Base-by-base conservation (phyloP, 2,113 vertebrate genomes). In the Cynopterus brachyotis region DNA sequence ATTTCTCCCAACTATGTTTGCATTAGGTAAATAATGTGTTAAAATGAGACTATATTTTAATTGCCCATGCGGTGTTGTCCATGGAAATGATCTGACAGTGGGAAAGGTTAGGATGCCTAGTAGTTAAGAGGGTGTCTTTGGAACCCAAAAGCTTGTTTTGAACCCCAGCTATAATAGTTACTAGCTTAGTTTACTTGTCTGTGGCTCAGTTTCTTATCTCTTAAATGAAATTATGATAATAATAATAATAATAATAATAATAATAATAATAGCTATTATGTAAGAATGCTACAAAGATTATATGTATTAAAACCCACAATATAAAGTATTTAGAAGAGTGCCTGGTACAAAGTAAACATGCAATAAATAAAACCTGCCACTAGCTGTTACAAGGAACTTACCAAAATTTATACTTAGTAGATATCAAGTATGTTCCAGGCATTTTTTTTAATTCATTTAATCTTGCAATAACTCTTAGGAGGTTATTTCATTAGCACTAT, bases 371-470 rank as follows among this genome's bases (percentile, higher is more conserved):
- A 75, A n/a, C 28, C 40, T 62, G 64, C n/a, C 13, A 64, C 45
- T 57, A 26, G 40, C 1, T 57, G 47, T 83, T 73, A 76, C 5
- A 76, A 59, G n/a, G 17, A 86, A 78, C 55, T 64, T 70, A 57
- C 0, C 50, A 45, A 79, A 64, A 86, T 85, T 45, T 11, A 84
- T 2, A 64, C 11, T 60, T 66, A 60, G 22, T 70, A 37, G 28
- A 53, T 80, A 40, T 10, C 67, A 78, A 40, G 20, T 69, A 12
- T 53, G 16, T 64, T 55, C 9, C 20, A 73, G 12, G 22, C 16
- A n/a, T 64, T 92, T 59, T 86, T 87, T 89, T 89, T n/a, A 93
- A 79, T 83, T 72, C 42, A 26, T 35, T 91, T 89, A 45, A 42
- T 69, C 20, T 73, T 94, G 1, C 17, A 84, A 32, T 45, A 19